phyloP scores from a whole-genome alignment of 23 tunicate genomes.

The Styela clava region DNA sequence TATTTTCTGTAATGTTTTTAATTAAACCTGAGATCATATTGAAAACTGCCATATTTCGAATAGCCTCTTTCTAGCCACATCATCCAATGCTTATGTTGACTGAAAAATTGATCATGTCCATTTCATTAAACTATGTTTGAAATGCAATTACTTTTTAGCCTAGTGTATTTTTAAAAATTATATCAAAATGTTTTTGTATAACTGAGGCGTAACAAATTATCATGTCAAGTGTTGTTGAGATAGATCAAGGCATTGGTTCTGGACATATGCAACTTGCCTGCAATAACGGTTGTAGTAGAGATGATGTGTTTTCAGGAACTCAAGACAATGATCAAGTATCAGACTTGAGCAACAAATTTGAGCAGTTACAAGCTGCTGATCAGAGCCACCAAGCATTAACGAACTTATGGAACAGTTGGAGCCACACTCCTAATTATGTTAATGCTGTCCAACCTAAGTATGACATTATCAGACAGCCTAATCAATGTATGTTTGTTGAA shows the following conservation, averaged over 20 bases:
- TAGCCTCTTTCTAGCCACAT: no score
- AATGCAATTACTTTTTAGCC: no score
- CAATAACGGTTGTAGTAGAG: neutral
- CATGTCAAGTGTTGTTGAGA: neutral
- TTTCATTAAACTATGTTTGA: no score
- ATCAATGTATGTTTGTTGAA: neutral
- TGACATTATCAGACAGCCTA: neutral
- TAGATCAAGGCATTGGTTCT: neutral
- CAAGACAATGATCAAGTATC: neutral
- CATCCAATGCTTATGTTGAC: no score
- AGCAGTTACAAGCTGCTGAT: neutral
- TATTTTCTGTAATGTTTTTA: no score
- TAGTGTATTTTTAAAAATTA: no score
- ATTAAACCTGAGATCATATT: no score
- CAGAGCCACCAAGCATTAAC: neutral
- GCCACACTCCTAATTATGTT: neutral
- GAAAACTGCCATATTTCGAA: no score
- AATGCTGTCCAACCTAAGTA: neutral
- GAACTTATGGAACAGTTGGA: neutral
- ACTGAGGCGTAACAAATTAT: no score
- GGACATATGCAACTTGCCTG: neutral
- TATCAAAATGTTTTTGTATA: no score
- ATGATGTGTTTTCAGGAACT: neutral
- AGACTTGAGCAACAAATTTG: neutral
- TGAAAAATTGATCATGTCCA: no score